Evolutionary conservation across 2,113 vertebrate genomes (phyloP).

Genomic region (Psittacara wagleri): DNA sequence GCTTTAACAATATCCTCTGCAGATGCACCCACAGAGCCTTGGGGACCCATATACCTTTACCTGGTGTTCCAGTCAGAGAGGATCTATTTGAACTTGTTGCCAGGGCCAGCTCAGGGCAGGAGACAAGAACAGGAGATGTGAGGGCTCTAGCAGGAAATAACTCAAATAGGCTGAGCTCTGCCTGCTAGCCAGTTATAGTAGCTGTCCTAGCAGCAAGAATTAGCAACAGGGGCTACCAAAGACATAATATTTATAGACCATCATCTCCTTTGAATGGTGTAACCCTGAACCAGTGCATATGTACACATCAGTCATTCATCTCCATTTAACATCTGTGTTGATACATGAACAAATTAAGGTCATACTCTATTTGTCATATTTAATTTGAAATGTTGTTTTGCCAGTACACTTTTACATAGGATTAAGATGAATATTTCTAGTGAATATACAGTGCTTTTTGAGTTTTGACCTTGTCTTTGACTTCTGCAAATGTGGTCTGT

Average conservation of each 20-base stretch:
- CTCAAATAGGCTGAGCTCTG: background rate
- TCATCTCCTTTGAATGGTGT: background rate
- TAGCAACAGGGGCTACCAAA: background rate
- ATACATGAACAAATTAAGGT: background rate
- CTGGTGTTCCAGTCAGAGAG: too few species aligned
- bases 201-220: background rate
- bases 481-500: background rate
- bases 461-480: background rate
- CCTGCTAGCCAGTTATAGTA: background rate
- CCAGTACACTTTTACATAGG: background rate
- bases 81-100: too few species aligned
- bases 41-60: background rate
- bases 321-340: background rate
- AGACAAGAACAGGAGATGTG: background rate
- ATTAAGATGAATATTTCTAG: background rate
- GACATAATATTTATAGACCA: background rate
- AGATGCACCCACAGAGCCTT: fast-evolving
- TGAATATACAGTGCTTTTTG: background rate
- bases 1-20: background rate
- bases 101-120: background rate
- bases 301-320: background rate
- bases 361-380: background rate
- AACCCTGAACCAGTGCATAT: background rate
- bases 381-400: background rate
- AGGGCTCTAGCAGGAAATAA: background rate